These are phyloP conservation scores for Pseudochaenichthys georgianus DNA, from an alignment of 2,797 vertebrate species.

Conservation along the genomic window DNA sequence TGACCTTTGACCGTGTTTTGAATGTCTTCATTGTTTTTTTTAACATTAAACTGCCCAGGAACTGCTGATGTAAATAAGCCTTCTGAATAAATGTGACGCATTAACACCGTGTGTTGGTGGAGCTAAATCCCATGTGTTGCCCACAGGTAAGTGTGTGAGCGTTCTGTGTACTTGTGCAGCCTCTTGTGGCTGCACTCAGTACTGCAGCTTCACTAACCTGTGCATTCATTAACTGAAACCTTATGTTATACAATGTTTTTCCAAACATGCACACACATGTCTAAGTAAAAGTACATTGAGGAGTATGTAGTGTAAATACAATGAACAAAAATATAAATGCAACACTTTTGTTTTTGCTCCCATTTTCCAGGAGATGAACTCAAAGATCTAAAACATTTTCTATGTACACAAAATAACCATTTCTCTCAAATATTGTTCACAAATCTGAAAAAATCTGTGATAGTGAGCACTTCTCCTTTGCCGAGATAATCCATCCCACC, in stretches of 20 bases:
- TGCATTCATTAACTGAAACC: not conserved
- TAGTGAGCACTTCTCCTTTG: too few species aligned
- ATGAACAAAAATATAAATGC: too few species aligned
- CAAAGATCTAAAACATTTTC: too few species aligned
- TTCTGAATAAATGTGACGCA: not conserved
- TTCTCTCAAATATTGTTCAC: too few species aligned
- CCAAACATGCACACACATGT: not conserved
- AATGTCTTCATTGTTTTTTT: not conserved
- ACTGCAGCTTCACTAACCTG: constrained; percentile 8
- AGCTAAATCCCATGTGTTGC: too few species aligned
- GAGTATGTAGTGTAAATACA: not conserved
- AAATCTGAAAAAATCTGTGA: too few species aligned
- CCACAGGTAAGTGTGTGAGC: not conserved
- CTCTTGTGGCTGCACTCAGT: constrained; percentile 55
- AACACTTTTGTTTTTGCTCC: too few species aligned
- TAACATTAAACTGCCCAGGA: not conserved
- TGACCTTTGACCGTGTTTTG: not conserved
- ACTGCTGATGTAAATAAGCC: not conserved
- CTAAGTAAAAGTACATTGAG: not conserved
- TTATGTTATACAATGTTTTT: not conserved
- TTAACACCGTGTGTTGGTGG: not conserved
- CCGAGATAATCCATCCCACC: too few species aligned
- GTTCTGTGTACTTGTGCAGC: constrained; percentile 35
- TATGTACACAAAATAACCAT: too few species aligned
- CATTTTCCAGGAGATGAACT: too few species aligned